These are phyloP conservation scores for Alca torda DNA, from an alignment of 2,797 vertebrate genomes.

Conservation along the genomic window DNA sequence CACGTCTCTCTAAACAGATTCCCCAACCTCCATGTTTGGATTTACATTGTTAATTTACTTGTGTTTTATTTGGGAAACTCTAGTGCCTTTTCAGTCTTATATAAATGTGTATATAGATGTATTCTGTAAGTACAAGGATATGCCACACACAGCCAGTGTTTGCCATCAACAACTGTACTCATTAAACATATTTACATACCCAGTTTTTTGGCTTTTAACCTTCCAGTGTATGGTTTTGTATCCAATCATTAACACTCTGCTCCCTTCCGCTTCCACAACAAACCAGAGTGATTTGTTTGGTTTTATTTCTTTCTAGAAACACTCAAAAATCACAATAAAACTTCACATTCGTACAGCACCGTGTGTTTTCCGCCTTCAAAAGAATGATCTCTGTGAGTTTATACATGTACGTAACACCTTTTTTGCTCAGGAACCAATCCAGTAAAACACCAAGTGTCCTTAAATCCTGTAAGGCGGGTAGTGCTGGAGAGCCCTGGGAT, in stretches of 20 bases:
- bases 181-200: neutral
- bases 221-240: neutral
- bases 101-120: constrained; percentile 41
- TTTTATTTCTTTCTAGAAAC: neutral
- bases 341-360: neutral
- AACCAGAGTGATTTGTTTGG: neutral
- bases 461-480: neutral
- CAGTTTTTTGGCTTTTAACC: neutral
- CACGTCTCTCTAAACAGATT: neutral
- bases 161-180: neutral
- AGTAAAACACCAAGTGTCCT: neutral
- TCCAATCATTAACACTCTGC: neutral
- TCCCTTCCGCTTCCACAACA: neutral
- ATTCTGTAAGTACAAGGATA: neutral
- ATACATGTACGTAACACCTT: rapidly evolving
- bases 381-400: neutral
- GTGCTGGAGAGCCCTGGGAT: neutral
- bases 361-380: neutral
- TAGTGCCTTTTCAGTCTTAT: constrained; percentile 62
- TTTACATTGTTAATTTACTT: constrained; percentile 1
- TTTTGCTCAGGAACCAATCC: neutral
- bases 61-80: constrained; percentile 35
- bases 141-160: neutral
- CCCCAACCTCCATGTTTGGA: neutral
- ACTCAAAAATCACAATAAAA: neutral